A percentile compares a stretch with the other conserved stretches of the same genome.
Conservation (phyloP, 2,113 vertebrate genomes). For the Motacilla alba region DNA sequence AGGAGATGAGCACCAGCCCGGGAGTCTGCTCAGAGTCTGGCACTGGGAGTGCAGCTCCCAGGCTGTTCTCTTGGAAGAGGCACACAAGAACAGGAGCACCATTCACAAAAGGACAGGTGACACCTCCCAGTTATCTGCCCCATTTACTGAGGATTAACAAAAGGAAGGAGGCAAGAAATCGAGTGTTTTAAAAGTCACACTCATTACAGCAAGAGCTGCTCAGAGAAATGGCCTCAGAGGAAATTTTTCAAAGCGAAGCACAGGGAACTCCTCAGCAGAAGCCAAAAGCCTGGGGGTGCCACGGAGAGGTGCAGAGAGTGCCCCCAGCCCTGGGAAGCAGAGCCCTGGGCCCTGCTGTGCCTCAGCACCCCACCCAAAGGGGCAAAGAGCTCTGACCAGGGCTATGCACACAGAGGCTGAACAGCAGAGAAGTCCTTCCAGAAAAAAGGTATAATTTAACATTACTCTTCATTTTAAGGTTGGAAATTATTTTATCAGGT, state of each 20-base stretch:
- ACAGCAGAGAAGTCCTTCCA: background rate
- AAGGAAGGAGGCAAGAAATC: background rate
- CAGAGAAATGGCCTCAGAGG: background rate
- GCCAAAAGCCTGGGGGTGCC: background rate
- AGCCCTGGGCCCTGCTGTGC: background rate
- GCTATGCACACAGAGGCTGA: background rate
- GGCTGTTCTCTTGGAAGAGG: background rate
- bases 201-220: slow-evolving; percentile 17
- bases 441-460: background rate
- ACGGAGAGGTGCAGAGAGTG: background rate
- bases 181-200: slow-evolving; percentile 2
- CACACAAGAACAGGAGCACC: background rate
- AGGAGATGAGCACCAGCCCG: background rate
- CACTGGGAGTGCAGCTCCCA: background rate
- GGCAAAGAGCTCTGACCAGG: background rate
- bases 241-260: background rate
- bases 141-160: slow-evolving; percentile 25
- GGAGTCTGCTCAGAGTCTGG: background rate
- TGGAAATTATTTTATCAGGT: background rate
- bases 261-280: slow-evolving; percentile 14
- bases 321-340: background rate
- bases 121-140: background rate
- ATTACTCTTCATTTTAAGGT: background rate
- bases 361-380: background rate
- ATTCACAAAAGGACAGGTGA: background rate